phyloP scores from a whole-genome alignment of 2,888 invertebrate species.

The Meteorus colon region DNA sequence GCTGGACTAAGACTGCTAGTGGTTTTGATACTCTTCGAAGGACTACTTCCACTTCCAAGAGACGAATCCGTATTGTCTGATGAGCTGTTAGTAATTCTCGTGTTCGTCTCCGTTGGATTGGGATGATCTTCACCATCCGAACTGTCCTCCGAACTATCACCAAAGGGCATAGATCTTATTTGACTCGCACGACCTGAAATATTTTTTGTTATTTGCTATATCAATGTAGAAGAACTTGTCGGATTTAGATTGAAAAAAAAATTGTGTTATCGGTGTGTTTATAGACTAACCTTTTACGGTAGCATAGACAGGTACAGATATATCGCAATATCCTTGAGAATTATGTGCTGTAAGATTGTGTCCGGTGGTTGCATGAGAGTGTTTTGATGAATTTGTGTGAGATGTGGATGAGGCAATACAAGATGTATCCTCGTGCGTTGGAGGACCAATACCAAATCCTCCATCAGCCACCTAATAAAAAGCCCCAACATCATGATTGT shows the following conservation, averaged over 20 bases:
- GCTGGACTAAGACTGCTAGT: conserved; percentile 90
- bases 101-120: conserved; percentile 76
- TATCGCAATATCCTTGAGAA: conserved; percentile 90
- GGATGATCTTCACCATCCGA: conserved; percentile 89
- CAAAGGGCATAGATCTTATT: conserved; percentile 96
- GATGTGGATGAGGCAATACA: conserved; percentile 66
- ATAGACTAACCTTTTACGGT: conserved; percentile 84
- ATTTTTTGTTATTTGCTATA: conserved; percentile 1
- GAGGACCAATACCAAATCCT: conserved; percentile 70
- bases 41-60: conserved; percentile 83
- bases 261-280: background rate
- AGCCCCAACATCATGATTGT: background rate
- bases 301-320: conserved; percentile 95
- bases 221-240: background rate
- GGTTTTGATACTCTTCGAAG: conserved; percentile 90
- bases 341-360: conserved; percentile 71
- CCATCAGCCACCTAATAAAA: conserved; percentile 68
- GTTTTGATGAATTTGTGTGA: conserved; percentile 69
- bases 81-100: conserved; percentile 74
- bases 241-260: background rate
- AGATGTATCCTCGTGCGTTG: conserved; percentile 68
- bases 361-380: conserved; percentile 69
- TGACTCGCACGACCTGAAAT: conserved; percentile 85
- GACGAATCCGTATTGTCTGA: conserved; percentile 78
- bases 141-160: conserved; percentile 95